Conservation (phyloP, 2,888 invertebrate species). For the Ellobium chinense region DNA sequence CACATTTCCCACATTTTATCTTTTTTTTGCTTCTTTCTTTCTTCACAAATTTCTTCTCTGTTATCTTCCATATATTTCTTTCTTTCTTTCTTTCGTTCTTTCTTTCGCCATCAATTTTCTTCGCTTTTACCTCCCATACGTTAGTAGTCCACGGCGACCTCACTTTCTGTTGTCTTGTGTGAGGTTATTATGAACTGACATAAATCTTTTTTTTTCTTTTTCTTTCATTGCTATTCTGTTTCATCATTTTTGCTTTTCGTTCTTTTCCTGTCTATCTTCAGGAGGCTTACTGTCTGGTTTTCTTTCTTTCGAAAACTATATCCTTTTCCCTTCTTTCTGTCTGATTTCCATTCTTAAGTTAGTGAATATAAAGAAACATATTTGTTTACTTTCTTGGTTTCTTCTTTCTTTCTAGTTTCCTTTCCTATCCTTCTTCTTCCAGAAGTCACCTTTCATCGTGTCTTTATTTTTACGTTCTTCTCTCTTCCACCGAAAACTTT, state of each 20-base stretch:
- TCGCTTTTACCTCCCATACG: no score
- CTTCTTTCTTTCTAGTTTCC: neutral
- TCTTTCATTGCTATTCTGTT: neutral
- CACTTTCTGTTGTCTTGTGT: no score
- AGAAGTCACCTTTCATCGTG: no score
- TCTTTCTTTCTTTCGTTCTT: neutral
- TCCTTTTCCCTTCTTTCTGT: neutral
- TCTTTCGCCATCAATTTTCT: neutral
- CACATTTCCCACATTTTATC: neutral
- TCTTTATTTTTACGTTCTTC: neutral
- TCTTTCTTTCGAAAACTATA: no score
- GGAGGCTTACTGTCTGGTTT: no score
- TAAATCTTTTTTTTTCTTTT: neutral
- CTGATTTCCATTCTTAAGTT: no score
- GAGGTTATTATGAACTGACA: no score
- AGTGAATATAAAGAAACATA: neutral
- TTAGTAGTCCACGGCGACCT: no score
- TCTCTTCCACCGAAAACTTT: neutral
- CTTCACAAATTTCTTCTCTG: neutral
- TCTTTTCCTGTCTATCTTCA: no score
- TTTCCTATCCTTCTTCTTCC: neutral
- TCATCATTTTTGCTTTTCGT: neutral
- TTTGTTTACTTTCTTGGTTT: slow-evolving; percentile 1
- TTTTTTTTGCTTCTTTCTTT: neutral
- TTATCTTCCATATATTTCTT: neutral